Evolutionary conservation across 2,888 invertebrate species (phyloP).

Genomic region (Myopa testacea): DNA sequence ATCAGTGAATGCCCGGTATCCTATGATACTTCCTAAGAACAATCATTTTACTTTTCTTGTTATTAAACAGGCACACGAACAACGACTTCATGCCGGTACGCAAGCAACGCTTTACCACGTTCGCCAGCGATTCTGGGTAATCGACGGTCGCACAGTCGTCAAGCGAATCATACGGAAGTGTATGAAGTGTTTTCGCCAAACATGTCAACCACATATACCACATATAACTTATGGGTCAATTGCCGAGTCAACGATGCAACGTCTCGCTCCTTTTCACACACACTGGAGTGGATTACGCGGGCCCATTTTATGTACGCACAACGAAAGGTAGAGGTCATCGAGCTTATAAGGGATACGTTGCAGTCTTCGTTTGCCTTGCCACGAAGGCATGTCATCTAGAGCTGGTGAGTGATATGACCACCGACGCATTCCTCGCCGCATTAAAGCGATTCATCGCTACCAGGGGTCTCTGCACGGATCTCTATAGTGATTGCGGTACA

Average conservation of each 20-base stretch:
- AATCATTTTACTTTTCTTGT: background rate
- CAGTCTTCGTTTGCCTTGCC: conserved; percentile 41
- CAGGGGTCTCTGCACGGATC: background rate
- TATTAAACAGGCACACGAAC: conserved; percentile 2
- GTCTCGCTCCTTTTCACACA: conserved; percentile 25
- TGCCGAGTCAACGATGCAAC: conserved; percentile 4
- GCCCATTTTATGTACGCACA: conserved; percentile 36
- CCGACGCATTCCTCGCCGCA: conserved; percentile 26
- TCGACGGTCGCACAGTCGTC: background rate
- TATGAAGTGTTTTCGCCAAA: conserved; percentile 11
- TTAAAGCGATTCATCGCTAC: conserved; percentile 7
- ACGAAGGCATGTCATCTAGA: conserved; percentile 43
- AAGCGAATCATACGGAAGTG: conserved; percentile 10
- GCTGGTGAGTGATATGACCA: conserved; percentile 34
- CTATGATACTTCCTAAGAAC: conserved; percentile 2
- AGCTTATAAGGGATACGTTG: conserved; percentile 41
- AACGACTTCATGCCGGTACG: conserved; percentile 1
- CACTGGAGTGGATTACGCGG: conserved; percentile 41
- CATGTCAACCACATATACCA: background rate
- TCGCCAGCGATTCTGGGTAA: conserved; percentile 1
- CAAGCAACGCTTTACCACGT: background rate
- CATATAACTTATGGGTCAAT: conserved; percentile 2
- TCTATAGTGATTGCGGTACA: conserved; percentile 5
- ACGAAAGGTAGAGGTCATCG: conserved; percentile 39
- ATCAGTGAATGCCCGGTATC: background rate